Evolutionary conservation across 2,888 invertebrate genomes (phyloP), one percentile per base, ranked within the genome.

Genomic region (Drosophila anomelani): DNA sequence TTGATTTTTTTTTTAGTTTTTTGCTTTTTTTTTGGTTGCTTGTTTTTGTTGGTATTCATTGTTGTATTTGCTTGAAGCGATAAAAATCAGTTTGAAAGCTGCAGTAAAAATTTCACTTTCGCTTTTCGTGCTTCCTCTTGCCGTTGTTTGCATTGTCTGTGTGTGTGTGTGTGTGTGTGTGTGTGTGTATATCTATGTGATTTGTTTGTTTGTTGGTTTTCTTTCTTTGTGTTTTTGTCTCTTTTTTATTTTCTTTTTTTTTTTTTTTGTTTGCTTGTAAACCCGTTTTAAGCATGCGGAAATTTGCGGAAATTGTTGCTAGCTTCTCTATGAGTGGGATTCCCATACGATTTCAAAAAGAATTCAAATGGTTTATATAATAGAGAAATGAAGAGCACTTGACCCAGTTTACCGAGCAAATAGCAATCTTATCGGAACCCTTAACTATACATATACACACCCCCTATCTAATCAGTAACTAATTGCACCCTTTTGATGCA

Each of bases 71-170:
- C 60, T 70, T 54, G 46, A 34, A 58, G 66, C 61, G 85, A 89
- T 89, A 80, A 82, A 88, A 86, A 86, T 89, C 89, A 75, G 89
- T 86, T 73, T 79, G 83, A 89, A 90, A 89, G 89, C 90, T 82
- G 89, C 32, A 39, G 68, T 58, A 58, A 70, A 92, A 91, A 91
- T 92, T 92, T 92, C 92, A 92, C 92, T 92, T 92, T 92, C 92
- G 91, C 88, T 92, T 92, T 91, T 88, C 81, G 79, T 70, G 60
- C 58, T 63, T 64, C 51, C 61, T 61, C 60, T 67, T 57, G 70
- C 69, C 57, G 32, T 41, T 61, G 47, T 75, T 68, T 68, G 68
- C 43, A 34, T 60, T 64, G 39, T 75, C 34, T 66, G 41, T 44
- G 39, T 41, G 1, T 29, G 29, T 29, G 29, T 29, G 20, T 29